Percentiles rank a stretch among this genome's conserved stretches.
These are phyloP conservation scores for Pseudomugil gertrudae DNA, from an alignment of 2,797 vertebrate genomes.

Conservation along the genomic window DNA sequence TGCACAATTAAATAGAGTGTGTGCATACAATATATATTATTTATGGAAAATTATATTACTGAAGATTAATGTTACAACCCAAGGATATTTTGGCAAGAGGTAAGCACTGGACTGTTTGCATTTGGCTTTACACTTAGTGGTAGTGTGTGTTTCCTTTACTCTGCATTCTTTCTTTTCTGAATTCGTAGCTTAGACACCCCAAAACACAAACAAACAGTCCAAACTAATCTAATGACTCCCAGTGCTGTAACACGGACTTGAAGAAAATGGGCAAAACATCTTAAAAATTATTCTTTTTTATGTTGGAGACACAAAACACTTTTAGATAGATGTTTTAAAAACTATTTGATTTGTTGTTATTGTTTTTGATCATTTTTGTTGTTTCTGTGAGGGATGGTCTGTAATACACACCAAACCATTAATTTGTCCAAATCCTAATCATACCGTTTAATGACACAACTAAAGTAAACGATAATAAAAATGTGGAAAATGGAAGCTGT, in stretches of 20 bases:
- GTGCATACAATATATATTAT: background rate
- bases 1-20: background rate
- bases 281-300: background rate
- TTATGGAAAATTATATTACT: background rate
- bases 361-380: too few relatives aligned
- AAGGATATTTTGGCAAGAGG: background rate
- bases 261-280: background rate
- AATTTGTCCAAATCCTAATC: too few relatives aligned
- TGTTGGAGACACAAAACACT: too few relatives aligned
- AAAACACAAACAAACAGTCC: background rate
- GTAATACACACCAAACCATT: too few relatives aligned
- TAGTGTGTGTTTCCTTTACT: background rate
- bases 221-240: background rate
- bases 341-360: too few relatives aligned
- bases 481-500: too few relatives aligned
- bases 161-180: background rate
- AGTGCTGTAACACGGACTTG: background rate
- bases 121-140: background rate
- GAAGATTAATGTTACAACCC: background rate
- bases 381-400: too few relatives aligned
- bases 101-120: background rate
- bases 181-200: background rate
- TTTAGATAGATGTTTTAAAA: too few relatives aligned
- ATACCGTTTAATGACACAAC: too few relatives aligned
- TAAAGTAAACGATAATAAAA: too few relatives aligned